Percentiles rank a stretch among this genome's conserved stretches.
phyloP scores from a whole-genome alignment of 2,888 invertebrate species.

The Eupsilia transversa region DNA sequence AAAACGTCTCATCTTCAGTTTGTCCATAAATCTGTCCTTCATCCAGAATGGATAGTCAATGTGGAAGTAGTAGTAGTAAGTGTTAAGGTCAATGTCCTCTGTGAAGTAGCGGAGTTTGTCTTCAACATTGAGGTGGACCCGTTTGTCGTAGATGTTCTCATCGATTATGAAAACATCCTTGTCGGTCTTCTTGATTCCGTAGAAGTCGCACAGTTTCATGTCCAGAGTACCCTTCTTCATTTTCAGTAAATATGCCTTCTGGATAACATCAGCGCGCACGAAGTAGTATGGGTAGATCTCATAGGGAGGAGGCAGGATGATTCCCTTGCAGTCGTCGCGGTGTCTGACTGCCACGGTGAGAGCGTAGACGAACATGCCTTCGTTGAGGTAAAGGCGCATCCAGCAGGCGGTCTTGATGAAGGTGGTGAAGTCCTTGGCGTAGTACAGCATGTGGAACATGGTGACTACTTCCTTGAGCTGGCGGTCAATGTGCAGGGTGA shows the following conservation, averaged over 20 bases:
- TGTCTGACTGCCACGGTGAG: slow-evolving; percentile 89
- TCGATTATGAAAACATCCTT: slow-evolving; percentile 91
- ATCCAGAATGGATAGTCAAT: slow-evolving; percentile 92
- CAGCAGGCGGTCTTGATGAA: slow-evolving; percentile 89
- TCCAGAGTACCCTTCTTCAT: slow-evolving; percentile 87
- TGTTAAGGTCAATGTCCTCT: slow-evolving; percentile 92
- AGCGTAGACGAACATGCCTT: slow-evolving; percentile 91
- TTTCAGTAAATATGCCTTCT: slow-evolving; percentile 88
- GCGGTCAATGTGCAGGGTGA: slow-evolving; percentile 87
- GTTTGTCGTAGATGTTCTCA: slow-evolving; percentile 92
- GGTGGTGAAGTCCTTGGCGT: slow-evolving; percentile 88
- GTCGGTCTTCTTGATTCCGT: slow-evolving; percentile 87
- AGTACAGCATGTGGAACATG: slow-evolving; percentile 89
- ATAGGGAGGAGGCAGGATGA: slow-evolving; percentile 90
- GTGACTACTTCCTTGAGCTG: slow-evolving; percentile 88
- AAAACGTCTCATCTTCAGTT: slow-evolving; percentile 84
- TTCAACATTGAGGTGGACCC: slow-evolving; percentile 89
- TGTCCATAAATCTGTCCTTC: slow-evolving; percentile 84
- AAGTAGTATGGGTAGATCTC: slow-evolving; percentile 92
- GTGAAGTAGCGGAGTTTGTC: slow-evolving; percentile 92
- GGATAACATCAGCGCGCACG: slow-evolving; percentile 92
- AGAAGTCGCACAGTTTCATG: slow-evolving; percentile 87
- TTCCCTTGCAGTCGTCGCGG: slow-evolving; percentile 87
- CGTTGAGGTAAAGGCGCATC: slow-evolving; percentile 89
- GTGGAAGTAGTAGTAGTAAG: slow-evolving; percentile 92